These are phyloP conservation scores for Netelia melanura DNA, from an alignment of 2,888 invertebrate species.

Conservation along the genomic window DNA sequence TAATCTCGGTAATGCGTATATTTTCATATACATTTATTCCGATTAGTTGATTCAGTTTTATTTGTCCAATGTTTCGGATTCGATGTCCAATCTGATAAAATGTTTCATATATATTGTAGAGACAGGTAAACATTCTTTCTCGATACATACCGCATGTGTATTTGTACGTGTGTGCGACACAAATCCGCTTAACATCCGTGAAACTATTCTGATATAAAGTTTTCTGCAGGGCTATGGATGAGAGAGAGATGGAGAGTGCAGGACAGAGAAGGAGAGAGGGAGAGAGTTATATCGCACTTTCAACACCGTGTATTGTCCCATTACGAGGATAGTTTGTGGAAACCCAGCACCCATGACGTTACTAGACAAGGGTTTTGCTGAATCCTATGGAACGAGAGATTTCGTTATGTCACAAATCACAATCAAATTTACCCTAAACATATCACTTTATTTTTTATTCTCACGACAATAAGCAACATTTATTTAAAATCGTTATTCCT, in stretches of 20 bases:
- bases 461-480: too few relatives aligned
- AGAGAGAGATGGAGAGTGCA: conserved; percentile 6
- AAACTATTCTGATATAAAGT: conserved; percentile 46
- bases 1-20: conserved; percentile 38
- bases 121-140: conserved; percentile 42
- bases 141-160: not conserved
- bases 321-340: conserved; percentile 61
- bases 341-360: conserved; percentile 58
- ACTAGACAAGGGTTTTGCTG: conserved; percentile 64
- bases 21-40: not conserved
- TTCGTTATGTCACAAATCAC: conserved; percentile 78
- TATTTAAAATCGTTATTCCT: too few relatives aligned
- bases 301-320: conserved; percentile 52
- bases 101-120: conserved; percentile 15
- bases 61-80: conserved; percentile 32
- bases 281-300: not conserved
- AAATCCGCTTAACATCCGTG: conserved; percentile 41
- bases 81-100: conserved; percentile 32
- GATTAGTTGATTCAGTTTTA: conserved; percentile 24
- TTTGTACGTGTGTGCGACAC: conserved; percentile 20
- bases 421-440: conserved; percentile 79
- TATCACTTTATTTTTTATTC: conserved; percentile 61
- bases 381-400: conserved; percentile 31
- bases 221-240: conserved; percentile 50
- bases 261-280: not conserved